Evolutionary conservation across 2,888 invertebrate species (phyloP).

Genomic region (Dioctria linearis): DNA sequence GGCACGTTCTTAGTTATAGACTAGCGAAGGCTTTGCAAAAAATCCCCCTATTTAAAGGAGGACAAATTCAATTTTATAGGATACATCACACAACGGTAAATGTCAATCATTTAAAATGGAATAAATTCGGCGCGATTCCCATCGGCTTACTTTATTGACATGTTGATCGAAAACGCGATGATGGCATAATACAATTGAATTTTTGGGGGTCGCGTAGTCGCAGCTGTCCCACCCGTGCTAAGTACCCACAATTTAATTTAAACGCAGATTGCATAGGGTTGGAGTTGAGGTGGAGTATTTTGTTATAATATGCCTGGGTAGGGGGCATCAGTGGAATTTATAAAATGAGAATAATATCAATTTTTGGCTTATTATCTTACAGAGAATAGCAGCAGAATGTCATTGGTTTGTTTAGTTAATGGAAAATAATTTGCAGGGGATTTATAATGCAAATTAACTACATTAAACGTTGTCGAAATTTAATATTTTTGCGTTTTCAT

Average conservation of each 20-base stretch:
- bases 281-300: neutral
- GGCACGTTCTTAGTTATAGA: conserved; percentile 2
- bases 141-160: conserved; percentile 27
- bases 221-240: conserved; percentile 5
- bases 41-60: conserved; percentile 8
- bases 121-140: conserved; percentile 25
- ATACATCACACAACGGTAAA: conserved; percentile 22
- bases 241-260: conserved; percentile 1
- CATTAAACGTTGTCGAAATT: neutral
- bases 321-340: neutral
- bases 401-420: conserved; percentile 10
- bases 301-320: neutral
- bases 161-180: conserved; percentile 19
- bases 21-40: neutral
- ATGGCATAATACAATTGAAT: conserved; percentile 29
- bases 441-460: conserved; percentile 9
- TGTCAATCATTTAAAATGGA: conserved; percentile 30
- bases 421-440: conserved; percentile 5
- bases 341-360: conserved; percentile 8
- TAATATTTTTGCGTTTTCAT: neutral
- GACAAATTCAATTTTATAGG: conserved; percentile 19
- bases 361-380: neutral
- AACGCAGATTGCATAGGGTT: neutral
- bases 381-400: neutral
- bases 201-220: neutral